Conservation (phyloP, 2,888 invertebrate genomes). For the Lycaena phlaeas region DNA sequence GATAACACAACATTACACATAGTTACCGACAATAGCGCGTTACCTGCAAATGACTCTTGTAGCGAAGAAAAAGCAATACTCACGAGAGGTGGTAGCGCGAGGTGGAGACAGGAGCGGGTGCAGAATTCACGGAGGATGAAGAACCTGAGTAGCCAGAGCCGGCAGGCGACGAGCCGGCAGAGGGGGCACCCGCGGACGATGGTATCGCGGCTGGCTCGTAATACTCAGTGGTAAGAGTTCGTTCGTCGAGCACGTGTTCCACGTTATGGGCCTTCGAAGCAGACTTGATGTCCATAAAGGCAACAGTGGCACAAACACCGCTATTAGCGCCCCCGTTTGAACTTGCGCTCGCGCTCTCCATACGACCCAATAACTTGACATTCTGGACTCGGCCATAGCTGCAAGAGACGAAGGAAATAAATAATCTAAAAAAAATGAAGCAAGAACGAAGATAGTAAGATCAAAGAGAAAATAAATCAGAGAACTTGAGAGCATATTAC, state of each 20-base stretch:
- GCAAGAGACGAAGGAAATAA: conserved; percentile 44
- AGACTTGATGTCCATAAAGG: conserved; percentile 97
- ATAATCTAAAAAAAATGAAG: conserved; percentile 9
- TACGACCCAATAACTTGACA: conserved; percentile 89
- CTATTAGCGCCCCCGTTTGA: conserved; percentile 69
- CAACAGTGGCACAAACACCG: conserved; percentile 89
- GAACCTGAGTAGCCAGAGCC: conserved; percentile 76
- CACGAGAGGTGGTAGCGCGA: conserved; percentile 64
- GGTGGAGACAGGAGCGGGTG: conserved; percentile 47
- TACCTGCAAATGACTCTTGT: conserved; percentile 25
- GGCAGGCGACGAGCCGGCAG: conserved; percentile 68
- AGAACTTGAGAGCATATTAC: neutral
- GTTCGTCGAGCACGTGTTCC: conserved; percentile 90
- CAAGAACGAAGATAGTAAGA: neutral
- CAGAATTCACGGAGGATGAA: conserved; percentile 73
- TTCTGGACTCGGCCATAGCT: conserved; percentile 98
- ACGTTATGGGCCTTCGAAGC: conserved; percentile 94
- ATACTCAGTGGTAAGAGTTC: conserved; percentile 91
- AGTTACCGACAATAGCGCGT: conserved; percentile 12
- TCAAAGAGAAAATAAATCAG: neutral
- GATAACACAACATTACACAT: too few relatives aligned
- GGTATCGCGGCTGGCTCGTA: conserved; percentile 88
- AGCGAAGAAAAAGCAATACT: conserved; percentile 36
- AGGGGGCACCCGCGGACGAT: conserved; percentile 71
- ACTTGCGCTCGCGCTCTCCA: conserved; percentile 67